Evolutionary conservation across 2,888 invertebrate genomes (phyloP), one percentile per base, ranked within the genome.

Genomic region (Chelonus formosanus): DNA sequence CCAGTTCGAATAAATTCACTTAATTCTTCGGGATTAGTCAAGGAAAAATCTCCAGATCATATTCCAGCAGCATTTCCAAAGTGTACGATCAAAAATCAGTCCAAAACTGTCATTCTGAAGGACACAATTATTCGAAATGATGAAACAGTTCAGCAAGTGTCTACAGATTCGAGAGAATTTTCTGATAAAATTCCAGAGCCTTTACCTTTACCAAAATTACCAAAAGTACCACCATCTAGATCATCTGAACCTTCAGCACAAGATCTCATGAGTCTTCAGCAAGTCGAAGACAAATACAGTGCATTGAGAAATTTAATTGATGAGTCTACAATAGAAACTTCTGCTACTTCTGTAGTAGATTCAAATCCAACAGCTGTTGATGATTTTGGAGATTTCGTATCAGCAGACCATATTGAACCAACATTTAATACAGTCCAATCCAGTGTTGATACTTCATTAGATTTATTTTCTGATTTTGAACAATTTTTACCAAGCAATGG

Each of bases 331-430:
- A 59, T 64, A 35, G 20, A 5, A 4, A 10, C 64, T 4, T 3
- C 63, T 32, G 54, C 20, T 3, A 40, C 70, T 57, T 35, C 65
- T 20, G 68, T 69, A 56, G 52, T 56, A 65, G 70, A 73, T 40
- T n/a, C 67, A 31, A 70, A 67, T 62, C 63, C 65, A 56, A 67
- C 68, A 34, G 67, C 71, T 36, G 68, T 72, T 52, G 86, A 86
- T 68, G 86, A 86, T 68, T 86, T 86, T 76, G 86, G 86, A 44
- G 86, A 86, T 67, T 86, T 86, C 74, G 78, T 85, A 31, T 85
- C 85, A 4, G 84, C 85, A 3, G 79, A 82, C 67, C 78, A 80
- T 45, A 65, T 76, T 3, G 63, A 67, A 53, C 32, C 70, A n/a
- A 64, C 48, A 31, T 68, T 70, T 50, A 67, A 54, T 5, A 64